Percentiles rank a stretch among this genome's conserved stretches.
phyloP scores from a whole-genome alignment of 2,888 invertebrate species.

The Pterobdella sp. region DNA sequence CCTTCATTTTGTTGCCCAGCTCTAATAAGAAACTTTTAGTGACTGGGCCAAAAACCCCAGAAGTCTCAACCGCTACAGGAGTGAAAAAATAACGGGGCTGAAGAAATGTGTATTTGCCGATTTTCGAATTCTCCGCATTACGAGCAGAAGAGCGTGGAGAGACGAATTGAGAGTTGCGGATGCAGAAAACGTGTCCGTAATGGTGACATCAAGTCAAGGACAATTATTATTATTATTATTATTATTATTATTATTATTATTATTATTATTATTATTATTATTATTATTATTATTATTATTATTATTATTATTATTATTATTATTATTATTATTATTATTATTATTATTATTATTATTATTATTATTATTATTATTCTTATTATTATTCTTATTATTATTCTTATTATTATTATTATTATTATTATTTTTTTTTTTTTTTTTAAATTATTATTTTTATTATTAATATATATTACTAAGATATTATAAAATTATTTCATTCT shows the following conservation, averaged over 20 bases:
- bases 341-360: slow-evolving; percentile 1
- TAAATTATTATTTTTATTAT: not conserved
- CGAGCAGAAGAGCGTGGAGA: too few species aligned
- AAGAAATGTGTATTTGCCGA: too few species aligned
- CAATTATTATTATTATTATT: not conserved
- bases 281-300: slow-evolving; percentile 1
- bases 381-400: not conserved
- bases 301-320: slow-evolving; percentile 1
- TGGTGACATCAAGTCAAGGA: too few species aligned
- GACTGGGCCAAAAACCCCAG: too few species aligned
- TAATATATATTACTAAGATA: not conserved
- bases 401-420: not conserved
- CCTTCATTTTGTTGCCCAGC: too few species aligned
- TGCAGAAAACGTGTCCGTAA: too few species aligned
- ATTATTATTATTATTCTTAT: not conserved
- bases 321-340: slow-evolving; percentile 1
- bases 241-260: slow-evolving; percentile 1
- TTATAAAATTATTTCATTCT: not conserved
- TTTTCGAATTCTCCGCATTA: too few species aligned
- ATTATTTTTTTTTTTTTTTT: not conserved
- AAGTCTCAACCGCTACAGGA: too few species aligned
- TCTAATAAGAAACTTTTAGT: too few species aligned
- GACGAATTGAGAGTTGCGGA: too few species aligned
- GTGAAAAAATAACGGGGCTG: too few species aligned
- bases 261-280: slow-evolving; percentile 1